Percentiles rank a stretch among this genome's conserved stretches.
Evolutionary conservation across 2,888 invertebrate genomes (phyloP).

Genomic region (Coelopa pilipes): DNA sequence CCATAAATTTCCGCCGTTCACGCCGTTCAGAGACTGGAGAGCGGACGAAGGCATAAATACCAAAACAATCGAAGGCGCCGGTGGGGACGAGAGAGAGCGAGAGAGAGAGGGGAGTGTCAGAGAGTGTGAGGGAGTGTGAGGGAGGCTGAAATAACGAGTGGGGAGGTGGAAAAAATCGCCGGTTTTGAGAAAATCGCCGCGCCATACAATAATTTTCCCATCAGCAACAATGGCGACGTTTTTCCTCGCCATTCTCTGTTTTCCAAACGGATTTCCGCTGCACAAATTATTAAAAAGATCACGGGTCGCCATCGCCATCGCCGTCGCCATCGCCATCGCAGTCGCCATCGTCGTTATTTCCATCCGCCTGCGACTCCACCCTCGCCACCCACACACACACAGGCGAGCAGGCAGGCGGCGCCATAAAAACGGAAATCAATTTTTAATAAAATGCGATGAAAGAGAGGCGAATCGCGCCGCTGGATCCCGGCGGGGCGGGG

Average conservation of each 20-base stretch:
- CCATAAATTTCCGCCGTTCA: not conserved
- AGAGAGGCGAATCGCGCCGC: too few relatives aligned
- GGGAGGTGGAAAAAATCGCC: too few relatives aligned
- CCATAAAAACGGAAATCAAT: too few relatives aligned
- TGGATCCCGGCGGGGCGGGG: not conserved
- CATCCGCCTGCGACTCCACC: not conserved
- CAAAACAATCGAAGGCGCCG: not conserved
- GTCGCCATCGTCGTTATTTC: not conserved
- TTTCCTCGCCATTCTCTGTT: not conserved
- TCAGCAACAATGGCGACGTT: not conserved
- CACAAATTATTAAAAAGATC: conserved; percentile 7
- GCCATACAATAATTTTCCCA: not conserved
- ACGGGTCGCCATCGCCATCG: not conserved
- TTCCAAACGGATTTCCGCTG: conserved; percentile 5
- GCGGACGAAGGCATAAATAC: not conserved
- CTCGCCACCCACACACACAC: not conserved
- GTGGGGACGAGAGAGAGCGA: too few relatives aligned
- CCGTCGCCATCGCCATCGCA: not conserved
- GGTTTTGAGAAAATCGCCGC: not conserved
- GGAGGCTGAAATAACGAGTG: too few relatives aligned
- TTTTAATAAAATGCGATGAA: too few relatives aligned
- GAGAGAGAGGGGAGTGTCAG: too few relatives aligned
- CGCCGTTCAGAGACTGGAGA: not conserved
- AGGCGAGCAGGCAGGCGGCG: not conserved
- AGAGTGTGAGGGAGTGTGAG: too few relatives aligned